Base-by-base conservation (phyloP, 2,888 invertebrate species). In the Corythucha ciliata region DNA sequence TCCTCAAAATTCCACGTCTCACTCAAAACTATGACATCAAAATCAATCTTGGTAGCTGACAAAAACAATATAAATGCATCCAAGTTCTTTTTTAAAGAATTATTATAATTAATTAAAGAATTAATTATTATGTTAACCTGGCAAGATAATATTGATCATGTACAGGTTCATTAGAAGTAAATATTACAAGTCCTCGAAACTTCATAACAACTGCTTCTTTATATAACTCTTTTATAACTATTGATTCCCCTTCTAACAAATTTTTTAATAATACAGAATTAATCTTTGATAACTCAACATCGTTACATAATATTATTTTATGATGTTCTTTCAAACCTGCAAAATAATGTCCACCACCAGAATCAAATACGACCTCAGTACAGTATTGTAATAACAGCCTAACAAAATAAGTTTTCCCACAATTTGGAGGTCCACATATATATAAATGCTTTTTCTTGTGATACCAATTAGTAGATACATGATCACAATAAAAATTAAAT, bases 401-500 rank as follows among this genome's bases (percentile, higher is more conserved):
- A n/a, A n/a, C 14, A 36, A 36, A 36, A 10, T 36, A 10, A 7
- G 36, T 36, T n/a, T 36, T 36, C n/a, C 36, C 36, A 36, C 14
- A 10, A 36, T 36, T n/a, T 10, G 36, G 36, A 10, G 7, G 8
- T 8, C 36, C 36, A n/a, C 36, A 36, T n/a, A 36, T 8, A 36
- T 36, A 36, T 10, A 36, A n/a, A n/a, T 36, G 36, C 16, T 36
- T 36, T 18, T 36, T 36, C 36, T 36, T 36, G 14, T 36, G 36
- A n/a, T 36, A 36, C 8, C 14, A n/a, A 14, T 36, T 18, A 36
- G 36, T 36, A 7, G 36, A 36, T 7, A 36, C 36, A 36, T 36
- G 36, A n/a, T 36, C 6, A 36, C 36, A 7, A 10, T 14, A n/a
- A 36, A 36, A 36, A 7, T 6, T n/a, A n/a, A 14, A 36, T 14